Percentiles rank a stretch among this genome's conserved stretches.
These are phyloP conservation scores for Bombus huntii DNA, from an alignment of 1,140 invertebrate species.

Conservation along the genomic window DNA sequence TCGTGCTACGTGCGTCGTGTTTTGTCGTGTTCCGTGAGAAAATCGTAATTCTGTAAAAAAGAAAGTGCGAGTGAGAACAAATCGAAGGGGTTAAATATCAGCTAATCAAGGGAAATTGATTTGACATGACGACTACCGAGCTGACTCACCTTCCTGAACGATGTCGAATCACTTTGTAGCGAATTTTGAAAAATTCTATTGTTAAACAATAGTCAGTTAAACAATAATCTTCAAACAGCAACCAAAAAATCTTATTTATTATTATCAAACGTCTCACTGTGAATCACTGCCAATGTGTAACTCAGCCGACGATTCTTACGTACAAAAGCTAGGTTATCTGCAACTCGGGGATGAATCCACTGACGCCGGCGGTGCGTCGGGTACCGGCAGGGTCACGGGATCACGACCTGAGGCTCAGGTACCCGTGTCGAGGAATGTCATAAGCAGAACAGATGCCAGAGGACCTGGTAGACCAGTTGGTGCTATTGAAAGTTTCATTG, in stretches of 20 bases:
- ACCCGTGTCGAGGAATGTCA: conserved; percentile 69
- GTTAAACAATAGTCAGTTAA: neutral
- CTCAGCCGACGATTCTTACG: conserved; percentile 78
- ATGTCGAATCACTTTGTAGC: conserved; percentile 33
- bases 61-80: conserved; percentile 3
- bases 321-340: conserved; percentile 80
- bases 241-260: neutral
- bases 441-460: conserved; percentile 59
- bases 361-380: conserved; percentile 49
- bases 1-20: conserved; percentile 43
- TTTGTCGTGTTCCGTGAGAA: conserved; percentile 49
- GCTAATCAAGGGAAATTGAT: conserved; percentile 18
- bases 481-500: conserved; percentile 84
- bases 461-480: conserved; percentile 73
- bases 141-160: conserved; percentile 26
- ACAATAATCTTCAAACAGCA: neutral
- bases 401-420: conserved; percentile 79
- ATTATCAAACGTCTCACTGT: conserved; percentile 14
- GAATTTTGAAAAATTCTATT: neutral
- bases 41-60: conserved; percentile 42
- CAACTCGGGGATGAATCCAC: conserved; percentile 76
- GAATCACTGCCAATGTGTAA: conserved; percentile 79
- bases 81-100: neutral
- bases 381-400: conserved; percentile 62
- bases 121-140: conserved; percentile 40